Conservation (phyloP, 2,113 vertebrate species). For the Pteronura brasiliensis region DNA sequence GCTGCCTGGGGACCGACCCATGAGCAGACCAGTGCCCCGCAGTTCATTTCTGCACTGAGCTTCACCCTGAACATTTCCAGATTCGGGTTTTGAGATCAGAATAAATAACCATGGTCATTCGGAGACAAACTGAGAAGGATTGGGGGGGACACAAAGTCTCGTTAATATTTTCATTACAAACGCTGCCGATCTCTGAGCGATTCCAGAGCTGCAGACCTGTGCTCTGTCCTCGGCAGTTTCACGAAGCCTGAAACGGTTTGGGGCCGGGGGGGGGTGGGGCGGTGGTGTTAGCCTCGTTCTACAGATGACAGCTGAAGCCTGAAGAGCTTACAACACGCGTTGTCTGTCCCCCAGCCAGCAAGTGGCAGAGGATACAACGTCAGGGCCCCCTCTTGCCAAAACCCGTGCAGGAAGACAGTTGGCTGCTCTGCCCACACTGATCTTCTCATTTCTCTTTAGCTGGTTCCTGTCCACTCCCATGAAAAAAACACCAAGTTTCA, state of each 20-base stretch:
- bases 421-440: background rate
- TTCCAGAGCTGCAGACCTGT: background rate
- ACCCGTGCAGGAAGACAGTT: fast-evolving
- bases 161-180: background rate
- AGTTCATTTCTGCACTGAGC: fast-evolving
- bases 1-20: fast-evolving
- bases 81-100: background rate
- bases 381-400: background rate
- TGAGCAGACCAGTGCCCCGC: background rate
- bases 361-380: fast-evolving
- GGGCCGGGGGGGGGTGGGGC: too few relatives aligned
- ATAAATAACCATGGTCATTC: background rate
- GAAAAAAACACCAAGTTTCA: background rate
- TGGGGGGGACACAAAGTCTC: background rate
- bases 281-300: background rate
- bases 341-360: fast-evolving
- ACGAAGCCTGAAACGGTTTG: background rate
- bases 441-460: background rate
- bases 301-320: background rate
- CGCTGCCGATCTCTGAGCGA: background rate
- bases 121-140: background rate
- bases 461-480: background rate
- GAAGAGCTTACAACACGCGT: fast-evolving
- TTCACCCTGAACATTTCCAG: background rate
- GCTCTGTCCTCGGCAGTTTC: fast-evolving